Percentiles rank a stretch among this genome's conserved stretches.
Evolutionary conservation across 2,888 invertebrate genomes (phyloP).

Genomic region (Venustoraphidia nigricollis): DNA sequence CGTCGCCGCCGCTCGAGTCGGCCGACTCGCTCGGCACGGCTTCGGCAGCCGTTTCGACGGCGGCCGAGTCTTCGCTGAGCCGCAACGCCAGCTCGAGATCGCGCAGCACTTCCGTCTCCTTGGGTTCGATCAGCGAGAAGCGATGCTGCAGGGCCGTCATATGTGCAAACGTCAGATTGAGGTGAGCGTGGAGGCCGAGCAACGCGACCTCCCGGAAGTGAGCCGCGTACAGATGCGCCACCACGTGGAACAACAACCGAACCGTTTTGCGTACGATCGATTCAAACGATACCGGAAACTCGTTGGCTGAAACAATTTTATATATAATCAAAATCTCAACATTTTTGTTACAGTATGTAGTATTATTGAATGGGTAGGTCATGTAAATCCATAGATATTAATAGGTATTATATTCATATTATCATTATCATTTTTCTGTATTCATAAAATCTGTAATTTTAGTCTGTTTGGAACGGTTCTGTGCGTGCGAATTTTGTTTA

Average conservation of each 20-base stretch:
- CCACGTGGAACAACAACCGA: conserved; percentile 91
- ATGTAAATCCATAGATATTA: no score
- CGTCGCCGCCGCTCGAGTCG: neutral
- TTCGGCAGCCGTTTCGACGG: neutral
- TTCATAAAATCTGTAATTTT: no score
- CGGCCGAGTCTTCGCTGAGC: conserved; percentile 32
- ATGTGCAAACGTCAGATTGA: conserved; percentile 95
- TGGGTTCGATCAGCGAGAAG: conserved; percentile 84
- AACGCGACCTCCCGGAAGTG: conserved; percentile 93
- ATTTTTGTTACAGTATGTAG: no score
- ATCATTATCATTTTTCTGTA: no score
- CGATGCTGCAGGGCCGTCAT: conserved; percentile 74
- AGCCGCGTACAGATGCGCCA: conserved; percentile 95
- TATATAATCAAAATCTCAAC: no score
- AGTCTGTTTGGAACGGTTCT: no score
- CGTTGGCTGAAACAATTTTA: conserved; percentile 51
- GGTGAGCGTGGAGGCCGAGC: conserved; percentile 87
- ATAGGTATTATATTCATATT: no score
- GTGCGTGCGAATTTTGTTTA: no score
- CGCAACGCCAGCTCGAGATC: conserved; percentile 78
- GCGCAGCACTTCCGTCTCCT: conserved; percentile 88
- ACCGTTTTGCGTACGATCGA: conserved; percentile 90
- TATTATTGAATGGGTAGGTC: no score
- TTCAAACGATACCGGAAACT: conserved; percentile 90
- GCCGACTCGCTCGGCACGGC: neutral